Percentiles rank a stretch among this genome's conserved stretches.
Evolutionary conservation across 2,888 invertebrate genomes (phyloP).

Genomic region (Nymphalis urticae): DNA sequence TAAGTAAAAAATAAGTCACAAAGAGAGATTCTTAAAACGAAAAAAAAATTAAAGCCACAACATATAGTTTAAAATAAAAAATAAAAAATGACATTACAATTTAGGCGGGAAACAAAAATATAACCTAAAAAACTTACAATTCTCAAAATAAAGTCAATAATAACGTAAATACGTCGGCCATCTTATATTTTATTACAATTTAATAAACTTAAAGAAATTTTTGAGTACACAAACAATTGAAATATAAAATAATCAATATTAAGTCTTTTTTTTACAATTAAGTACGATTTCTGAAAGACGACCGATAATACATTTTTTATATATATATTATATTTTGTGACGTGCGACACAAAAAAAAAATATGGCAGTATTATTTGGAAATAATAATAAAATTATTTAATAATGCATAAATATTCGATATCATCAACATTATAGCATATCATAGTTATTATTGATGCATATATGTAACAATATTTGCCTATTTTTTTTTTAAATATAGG

Average conservation of each 20-base stretch:
- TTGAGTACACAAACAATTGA: too few relatives aligned
- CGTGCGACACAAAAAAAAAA: slow-evolving; percentile 9
- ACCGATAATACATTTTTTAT: neutral
- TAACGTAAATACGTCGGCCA: too few relatives aligned
- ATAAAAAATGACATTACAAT: slow-evolving; percentile 4
- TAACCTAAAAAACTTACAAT: neutral
- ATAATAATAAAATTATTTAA: neutral
- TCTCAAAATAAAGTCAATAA: too few relatives aligned
- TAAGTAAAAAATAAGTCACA: neutral
- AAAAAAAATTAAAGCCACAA: slow-evolving; percentile 7
- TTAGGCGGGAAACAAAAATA: slow-evolving; percentile 4
- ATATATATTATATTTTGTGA: slow-evolving; percentile 5
- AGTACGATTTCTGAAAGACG: too few relatives aligned
- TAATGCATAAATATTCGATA: neutral
- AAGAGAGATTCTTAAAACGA: neutral
- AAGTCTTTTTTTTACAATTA: too few relatives aligned
- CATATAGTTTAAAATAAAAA: neutral
- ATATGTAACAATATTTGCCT: too few relatives aligned
- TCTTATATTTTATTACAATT: too few relatives aligned
- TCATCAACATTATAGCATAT: neutral
- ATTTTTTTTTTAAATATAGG: too few relatives aligned
- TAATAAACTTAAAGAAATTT: too few relatives aligned
- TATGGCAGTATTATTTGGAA: slow-evolving; percentile 24
- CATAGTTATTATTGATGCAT: too few relatives aligned
- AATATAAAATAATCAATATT: too few relatives aligned